These are phyloP conservation scores for Moxostoma hubbsi DNA, from an alignment of 2,797 vertebrate species.

Conservation along the genomic window DNA sequence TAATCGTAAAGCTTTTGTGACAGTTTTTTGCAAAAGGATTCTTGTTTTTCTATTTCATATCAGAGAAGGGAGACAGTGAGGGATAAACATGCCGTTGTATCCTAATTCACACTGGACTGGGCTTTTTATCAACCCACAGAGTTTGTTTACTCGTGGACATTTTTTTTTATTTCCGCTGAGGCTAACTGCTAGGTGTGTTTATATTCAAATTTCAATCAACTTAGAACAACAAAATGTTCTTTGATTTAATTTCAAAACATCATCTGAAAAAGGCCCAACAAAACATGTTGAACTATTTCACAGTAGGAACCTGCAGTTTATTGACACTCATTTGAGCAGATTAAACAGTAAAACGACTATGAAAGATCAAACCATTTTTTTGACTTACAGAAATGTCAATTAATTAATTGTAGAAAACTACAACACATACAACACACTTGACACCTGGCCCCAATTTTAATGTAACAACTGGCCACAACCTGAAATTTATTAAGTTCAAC, in stretches of 20 bases:
- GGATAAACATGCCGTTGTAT: conserved; percentile 43
- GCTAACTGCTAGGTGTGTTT: conserved; percentile 23
- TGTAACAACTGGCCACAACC: too few relatives aligned
- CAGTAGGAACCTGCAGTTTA: too few relatives aligned
- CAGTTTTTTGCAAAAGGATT: conserved; percentile 43
- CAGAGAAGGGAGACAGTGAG: conserved; percentile 29
- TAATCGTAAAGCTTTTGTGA: conserved; percentile 57
- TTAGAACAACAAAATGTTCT: background rate
- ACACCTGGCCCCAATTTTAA: too few relatives aligned
- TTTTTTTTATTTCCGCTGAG: background rate
- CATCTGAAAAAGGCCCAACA: background rate
- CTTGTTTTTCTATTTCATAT: conserved; percentile 51
- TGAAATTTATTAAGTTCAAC: too few relatives aligned
- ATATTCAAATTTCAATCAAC: conserved; percentile 6
- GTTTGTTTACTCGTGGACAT: conserved; percentile 36
- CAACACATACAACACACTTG: too few relatives aligned
- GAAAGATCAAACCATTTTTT: too few relatives aligned
- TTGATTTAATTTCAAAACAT: background rate
- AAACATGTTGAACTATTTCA: too few relatives aligned
- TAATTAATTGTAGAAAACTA: too few relatives aligned
- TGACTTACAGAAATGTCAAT: too few relatives aligned
- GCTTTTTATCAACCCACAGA: conserved; percentile 36
- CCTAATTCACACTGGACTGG: conserved; percentile 36
- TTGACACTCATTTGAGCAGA: too few relatives aligned
- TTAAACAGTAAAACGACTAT: too few relatives aligned